Percentiles rank a stretch among this genome's conserved stretches.
These are phyloP conservation scores for Heliconius erato DNA, from an alignment of 2,888 invertebrate species.

Conservation along the genomic window DNA sequence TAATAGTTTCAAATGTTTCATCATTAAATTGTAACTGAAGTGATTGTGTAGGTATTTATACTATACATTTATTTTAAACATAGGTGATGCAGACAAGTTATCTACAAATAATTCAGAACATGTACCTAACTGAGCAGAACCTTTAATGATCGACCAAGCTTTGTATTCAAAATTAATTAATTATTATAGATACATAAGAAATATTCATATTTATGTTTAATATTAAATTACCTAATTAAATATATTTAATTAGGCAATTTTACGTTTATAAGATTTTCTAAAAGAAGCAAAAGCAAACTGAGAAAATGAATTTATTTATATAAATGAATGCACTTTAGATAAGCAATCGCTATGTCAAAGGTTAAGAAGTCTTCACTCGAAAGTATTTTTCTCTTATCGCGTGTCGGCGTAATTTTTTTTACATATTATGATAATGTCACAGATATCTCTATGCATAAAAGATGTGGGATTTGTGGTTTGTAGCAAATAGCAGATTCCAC, in stretches of 20 bases:
- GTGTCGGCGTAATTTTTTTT: slow-evolving; percentile 13
- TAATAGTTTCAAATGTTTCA: too few species aligned
- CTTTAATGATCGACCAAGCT: not conserved
- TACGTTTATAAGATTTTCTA: not conserved
- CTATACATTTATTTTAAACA: not conserved
- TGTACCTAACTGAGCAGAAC: not conserved
- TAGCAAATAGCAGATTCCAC: not conserved
- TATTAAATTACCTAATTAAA: too few species aligned
- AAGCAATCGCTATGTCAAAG: slow-evolving; percentile 34
- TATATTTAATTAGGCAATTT: not conserved
- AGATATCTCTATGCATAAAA: slow-evolving; percentile 10
- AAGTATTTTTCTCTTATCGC: slow-evolving; percentile 28
- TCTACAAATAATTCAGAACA: not conserved
- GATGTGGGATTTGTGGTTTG: slow-evolving; percentile 8
- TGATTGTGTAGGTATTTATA: not conserved
- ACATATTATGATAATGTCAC: slow-evolving; percentile 21
- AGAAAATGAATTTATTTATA: not conserved
- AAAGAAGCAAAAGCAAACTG: slow-evolving; percentile 1
- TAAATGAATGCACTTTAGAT: slow-evolving; percentile 24
- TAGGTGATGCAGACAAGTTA: not conserved
- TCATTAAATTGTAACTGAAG: not conserved
- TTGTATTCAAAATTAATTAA: too few species aligned
- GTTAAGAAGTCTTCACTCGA: slow-evolving; percentile 24
- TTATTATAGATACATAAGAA: too few species aligned
- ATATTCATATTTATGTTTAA: too few species aligned